Evolutionary conservation across 64 coral and sea anemone genomes (phyloP).

Genomic region (Porites australiensis): DNA sequence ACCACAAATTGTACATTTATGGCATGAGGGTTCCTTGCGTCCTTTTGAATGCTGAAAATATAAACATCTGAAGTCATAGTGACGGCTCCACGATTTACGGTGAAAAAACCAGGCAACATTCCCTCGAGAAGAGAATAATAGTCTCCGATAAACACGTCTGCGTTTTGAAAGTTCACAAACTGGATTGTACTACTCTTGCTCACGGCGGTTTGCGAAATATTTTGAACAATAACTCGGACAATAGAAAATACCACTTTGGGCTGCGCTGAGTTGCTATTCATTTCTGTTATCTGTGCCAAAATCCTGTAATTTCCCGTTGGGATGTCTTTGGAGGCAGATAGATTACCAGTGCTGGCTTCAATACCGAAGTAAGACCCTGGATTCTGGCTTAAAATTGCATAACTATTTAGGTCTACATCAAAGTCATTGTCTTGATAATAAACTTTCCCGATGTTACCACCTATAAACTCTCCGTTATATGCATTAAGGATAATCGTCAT

Average conservation of each 20-base stretch:
- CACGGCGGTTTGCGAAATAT: constrained; percentile 48
- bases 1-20: constrained; percentile 60
- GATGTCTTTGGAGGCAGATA: constrained; percentile 55
- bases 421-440: constrained; percentile 86
- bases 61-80: neutral
- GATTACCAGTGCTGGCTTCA: constrained; percentile 59
- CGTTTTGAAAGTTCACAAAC: constrained; percentile 49
- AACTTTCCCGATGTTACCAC: constrained; percentile 75
- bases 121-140: constrained; percentile 60
- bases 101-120: neutral
- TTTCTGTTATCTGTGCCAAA: constrained; percentile 51
- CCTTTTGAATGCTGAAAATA: constrained; percentile 58
- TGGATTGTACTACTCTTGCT: constrained; percentile 68
- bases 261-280: constrained; percentile 3
- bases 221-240: constrained; percentile 60
- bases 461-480: constrained; percentile 58
- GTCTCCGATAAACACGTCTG: constrained; percentile 64
- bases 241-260: constrained; percentile 63
- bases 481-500: constrained; percentile 87
- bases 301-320: constrained; percentile 59
- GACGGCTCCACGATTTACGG: neutral
- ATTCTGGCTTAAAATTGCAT: constrained; percentile 55
- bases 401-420: constrained; percentile 64
- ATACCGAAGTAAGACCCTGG: constrained; percentile 60
- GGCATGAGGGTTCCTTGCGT: neutral